Percentiles rank a stretch among this genome's conserved stretches.
Evolutionary conservation across 2,797 vertebrate genomes (phyloP).

Genomic region (Anomalospiza imberbis): DNA sequence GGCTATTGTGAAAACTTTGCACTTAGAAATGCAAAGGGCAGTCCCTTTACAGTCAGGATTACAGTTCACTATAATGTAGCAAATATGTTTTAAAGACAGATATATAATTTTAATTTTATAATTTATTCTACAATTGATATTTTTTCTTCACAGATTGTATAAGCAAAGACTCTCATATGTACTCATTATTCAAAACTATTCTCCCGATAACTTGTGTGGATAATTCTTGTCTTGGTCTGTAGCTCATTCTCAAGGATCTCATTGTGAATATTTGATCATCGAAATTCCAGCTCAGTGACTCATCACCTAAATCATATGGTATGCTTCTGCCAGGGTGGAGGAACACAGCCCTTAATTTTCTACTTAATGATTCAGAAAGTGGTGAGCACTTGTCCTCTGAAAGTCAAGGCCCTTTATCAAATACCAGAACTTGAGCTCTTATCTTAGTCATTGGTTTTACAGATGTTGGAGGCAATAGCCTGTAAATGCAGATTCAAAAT

Average conservation of each 20-base stretch:
- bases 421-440: neutral
- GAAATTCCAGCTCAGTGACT: slow-evolving; percentile 51
- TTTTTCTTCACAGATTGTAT: neutral
- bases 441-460: neutral
- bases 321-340: slow-evolving; percentile 17
- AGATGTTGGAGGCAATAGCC: neutral
- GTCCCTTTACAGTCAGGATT: neutral
- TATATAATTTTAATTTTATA: neutral
- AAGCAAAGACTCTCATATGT: neutral
- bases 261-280: slow-evolving; percentile 47
- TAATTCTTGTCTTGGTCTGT: slow-evolving; percentile 53
- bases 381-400: slow-evolving; percentile 29
- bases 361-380: slow-evolving; percentile 56
- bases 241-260: slow-evolving; percentile 51
- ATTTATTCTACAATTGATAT: neutral
- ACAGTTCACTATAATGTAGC: neutral
- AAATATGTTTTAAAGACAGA: neutral
- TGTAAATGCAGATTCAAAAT: neutral
- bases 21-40: slow-evolving; percentile 15
- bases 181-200: slow-evolving; percentile 40
- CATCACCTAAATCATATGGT: slow-evolving; percentile 55
- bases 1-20: neutral
- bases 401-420: slow-evolving; percentile 47
- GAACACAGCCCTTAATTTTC: slow-evolving; percentile 45
- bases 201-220: slow-evolving; percentile 13